Evolutionary conservation across 2,113 vertebrate genomes (phyloP).

Genomic region (Paramisgurnus dabryanus): DNA sequence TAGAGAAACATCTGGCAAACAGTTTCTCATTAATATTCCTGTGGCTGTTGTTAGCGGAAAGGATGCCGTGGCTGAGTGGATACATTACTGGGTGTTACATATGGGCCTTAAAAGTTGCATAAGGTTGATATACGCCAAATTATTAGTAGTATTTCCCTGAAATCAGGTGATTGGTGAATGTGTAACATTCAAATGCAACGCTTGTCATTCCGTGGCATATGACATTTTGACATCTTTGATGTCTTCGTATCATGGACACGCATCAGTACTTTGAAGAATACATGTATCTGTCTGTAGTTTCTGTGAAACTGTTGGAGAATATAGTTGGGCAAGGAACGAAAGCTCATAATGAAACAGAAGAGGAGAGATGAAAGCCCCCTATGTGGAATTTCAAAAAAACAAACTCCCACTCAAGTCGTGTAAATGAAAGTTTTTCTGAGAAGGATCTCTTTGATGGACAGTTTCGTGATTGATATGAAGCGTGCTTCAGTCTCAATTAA

Average conservation of each 20-base stretch:
- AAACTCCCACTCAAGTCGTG: constrained; percentile 47
- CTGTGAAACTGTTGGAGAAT: constrained; percentile 34
- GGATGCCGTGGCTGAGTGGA: neutral
- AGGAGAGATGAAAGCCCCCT: constrained; percentile 41
- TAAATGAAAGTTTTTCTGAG: constrained; percentile 54
- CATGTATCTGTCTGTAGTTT: constrained; percentile 34
- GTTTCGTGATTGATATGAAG: constrained; percentile 52
- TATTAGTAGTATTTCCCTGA: constrained; percentile 26
- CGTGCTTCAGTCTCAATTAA: constrained; percentile 49
- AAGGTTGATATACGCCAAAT: neutral
- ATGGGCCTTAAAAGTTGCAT: neutral
- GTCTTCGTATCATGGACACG: constrained; percentile 10
- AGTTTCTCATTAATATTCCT: neutral
- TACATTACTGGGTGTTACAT: neutral
- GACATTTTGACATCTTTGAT: constrained; percentile 29
- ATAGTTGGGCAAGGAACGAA: constrained; percentile 31
- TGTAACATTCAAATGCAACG: constrained; percentile 8
- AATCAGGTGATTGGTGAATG: neutral
- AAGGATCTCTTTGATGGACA: constrained; percentile 60
- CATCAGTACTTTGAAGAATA: constrained; percentile 12
- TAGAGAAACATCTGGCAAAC: neutral
- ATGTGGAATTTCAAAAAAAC: constrained; percentile 45
- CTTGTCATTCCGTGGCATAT: neutral
- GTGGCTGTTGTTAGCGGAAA: neutral
- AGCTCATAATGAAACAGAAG: constrained; percentile 38